Percentiles rank a stretch among this genome's conserved stretches.
These are phyloP conservation scores for Protobothrops mucrosquamatus DNA, from an alignment of 2,113 vertebrate genomes.

Conservation along the genomic window DNA sequence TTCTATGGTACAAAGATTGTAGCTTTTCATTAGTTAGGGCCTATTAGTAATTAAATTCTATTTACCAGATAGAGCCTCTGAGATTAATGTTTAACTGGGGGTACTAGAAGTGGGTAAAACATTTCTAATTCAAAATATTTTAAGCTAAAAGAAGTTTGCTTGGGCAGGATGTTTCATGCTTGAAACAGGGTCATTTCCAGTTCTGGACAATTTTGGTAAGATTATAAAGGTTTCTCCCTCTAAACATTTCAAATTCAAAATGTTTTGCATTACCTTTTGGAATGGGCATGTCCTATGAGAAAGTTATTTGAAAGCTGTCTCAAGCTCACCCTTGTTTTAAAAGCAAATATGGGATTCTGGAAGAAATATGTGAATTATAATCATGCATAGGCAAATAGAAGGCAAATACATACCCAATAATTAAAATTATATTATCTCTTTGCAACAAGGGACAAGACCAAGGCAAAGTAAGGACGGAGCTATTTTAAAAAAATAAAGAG, in stretches of 20 bases:
- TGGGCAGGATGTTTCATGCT: background rate
- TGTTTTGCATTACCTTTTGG: constrained; percentile 16
- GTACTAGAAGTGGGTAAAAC: background rate
- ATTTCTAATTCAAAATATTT: background rate
- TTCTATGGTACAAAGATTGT: background rate
- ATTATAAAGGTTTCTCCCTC: background rate
- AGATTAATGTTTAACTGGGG: background rate
- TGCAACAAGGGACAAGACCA: constrained; percentile 2
- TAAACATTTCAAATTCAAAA: background rate
- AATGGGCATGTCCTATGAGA: background rate
- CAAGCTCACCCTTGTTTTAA: background rate
- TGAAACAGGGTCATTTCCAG: background rate
- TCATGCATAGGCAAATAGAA: background rate
- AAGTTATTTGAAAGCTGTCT: background rate
- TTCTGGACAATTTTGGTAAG: background rate
- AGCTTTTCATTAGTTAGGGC: background rate
- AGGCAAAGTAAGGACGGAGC: constrained; percentile 31
- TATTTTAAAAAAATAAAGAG: constrained; percentile 33
- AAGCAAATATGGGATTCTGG: background rate
- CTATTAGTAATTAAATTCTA: background rate
- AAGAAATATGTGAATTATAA: background rate
- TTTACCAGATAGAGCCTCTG: background rate
- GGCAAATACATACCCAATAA: constrained; percentile 2
- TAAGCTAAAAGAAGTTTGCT: background rate
- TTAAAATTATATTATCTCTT: constrained; percentile 7